Base-by-base conservation (phyloP, 2,113 vertebrate genomes). In the Anser brachyrhynchus region DNA sequence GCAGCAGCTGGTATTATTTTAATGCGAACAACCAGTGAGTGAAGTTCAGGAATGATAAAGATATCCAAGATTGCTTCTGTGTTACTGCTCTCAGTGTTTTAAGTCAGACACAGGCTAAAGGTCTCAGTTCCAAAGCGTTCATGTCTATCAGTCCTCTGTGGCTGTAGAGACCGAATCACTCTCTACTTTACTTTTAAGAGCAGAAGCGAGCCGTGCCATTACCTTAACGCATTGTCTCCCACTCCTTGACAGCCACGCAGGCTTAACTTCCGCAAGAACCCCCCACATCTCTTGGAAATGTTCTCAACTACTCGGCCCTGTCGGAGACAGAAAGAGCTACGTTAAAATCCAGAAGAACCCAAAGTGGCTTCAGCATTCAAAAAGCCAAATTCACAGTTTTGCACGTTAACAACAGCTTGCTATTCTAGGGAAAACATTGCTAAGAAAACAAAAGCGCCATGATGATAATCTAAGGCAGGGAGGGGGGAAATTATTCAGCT, bases 231-330 rank as follows among this genome's bases (percentile, higher is more conserved):
- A 29, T 99, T 99, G 98, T 99, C 99, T 91, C 99, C 99, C 54
- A 99, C 99, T 59, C 99, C 99, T 55, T 97, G 98, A 87, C 99
- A 99, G 41, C 99, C 99, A 8, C 99, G 96, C 31, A 99, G 98
- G 96, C 99, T 99, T 64, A 99, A 95, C 95, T 99, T 99, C 92
- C 99, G 97, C 88, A 99, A 97, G 98, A 99, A 99, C 11, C 99
- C 99, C 54, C 99, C 99, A n/a, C 99, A 99, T 69, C 99, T 98
- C 96, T 99, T 99, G n/a, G 99, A 99, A 95, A 99, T 99, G 96
- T 99, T 99, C 97, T 99, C 99, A 57, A 99, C 99, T 64, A 99
- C 99, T 3, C 99, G 98, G 43, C 99, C 99, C 99, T 99, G 97
- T 41, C 51, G 21, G 70, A 89, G 23, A 91, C 52, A 95, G 4